Evolutionary conservation across 2,888 invertebrate species (phyloP).

Genomic region (Drosophila acutilabella): DNA sequence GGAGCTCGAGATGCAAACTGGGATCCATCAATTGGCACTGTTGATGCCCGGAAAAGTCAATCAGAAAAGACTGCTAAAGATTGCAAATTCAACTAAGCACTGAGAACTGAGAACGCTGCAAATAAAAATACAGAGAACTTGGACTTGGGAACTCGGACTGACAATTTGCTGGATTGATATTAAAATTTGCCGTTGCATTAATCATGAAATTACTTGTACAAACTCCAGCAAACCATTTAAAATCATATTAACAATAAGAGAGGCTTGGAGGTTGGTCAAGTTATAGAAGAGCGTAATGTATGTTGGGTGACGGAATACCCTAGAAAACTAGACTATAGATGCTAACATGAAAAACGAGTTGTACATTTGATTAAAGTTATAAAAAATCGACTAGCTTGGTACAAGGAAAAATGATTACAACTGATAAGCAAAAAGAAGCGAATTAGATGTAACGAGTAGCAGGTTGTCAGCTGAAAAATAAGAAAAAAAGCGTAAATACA

Average conservation of each 20-base stretch:
- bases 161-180: slow-evolving; percentile 51
- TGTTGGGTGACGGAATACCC: neutral
- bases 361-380: too few species aligned
- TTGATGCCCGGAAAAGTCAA: slow-evolving; percentile 71
- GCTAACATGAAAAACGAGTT: too few species aligned
- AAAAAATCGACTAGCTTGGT: too few species aligned
- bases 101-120: neutral
- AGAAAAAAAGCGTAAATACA: too few species aligned
- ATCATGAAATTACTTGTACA: slow-evolving; percentile 43
- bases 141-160: slow-evolving; percentile 40
- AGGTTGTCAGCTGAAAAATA: too few species aligned
- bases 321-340: neutral
- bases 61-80: slow-evolving; percentile 38
- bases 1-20: slow-evolving; percentile 1
- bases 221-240: slow-evolving; percentile 45
- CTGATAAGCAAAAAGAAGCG: too few species aligned
- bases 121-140: slow-evolving; percentile 22
- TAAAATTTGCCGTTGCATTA: slow-evolving; percentile 70
- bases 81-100: slow-evolving; percentile 25
- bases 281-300: neutral
- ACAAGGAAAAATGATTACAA: too few species aligned
- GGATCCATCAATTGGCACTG: slow-evolving; percentile 51
- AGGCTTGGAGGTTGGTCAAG: neutral
- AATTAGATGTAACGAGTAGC: too few species aligned
- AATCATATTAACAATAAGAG: slow-evolving; percentile 43